Evolutionary conservation across 2,797 vertebrate genomes (phyloP).

Genomic region (Cirrhinus mrigala): DNA sequence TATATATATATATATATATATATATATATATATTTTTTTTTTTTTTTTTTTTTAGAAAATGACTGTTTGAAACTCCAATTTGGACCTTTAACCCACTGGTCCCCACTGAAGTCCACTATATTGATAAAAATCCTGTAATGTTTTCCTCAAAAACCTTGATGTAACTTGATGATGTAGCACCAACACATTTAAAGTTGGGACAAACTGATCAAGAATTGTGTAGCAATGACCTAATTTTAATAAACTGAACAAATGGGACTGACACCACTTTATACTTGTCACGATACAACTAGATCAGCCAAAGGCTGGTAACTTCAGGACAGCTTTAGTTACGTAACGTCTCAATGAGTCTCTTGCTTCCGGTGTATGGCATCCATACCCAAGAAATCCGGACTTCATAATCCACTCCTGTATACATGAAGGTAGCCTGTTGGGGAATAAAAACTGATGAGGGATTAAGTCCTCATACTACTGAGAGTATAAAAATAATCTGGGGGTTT

Average conservation of each 20-base stretch:
- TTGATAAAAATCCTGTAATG: no score
- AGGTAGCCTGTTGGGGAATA: slow-evolving; percentile 1
- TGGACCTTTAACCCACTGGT: no score
- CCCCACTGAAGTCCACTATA: no score
- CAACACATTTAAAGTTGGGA: not conserved
- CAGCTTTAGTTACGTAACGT: not conserved
- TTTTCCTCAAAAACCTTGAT: no score
- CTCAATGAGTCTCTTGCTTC: not conserved
- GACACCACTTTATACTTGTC: not conserved
- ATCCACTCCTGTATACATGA: not conserved
- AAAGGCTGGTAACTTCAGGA: not conserved
- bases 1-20: no score
- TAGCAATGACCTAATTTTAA: not conserved
- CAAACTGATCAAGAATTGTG: not conserved
- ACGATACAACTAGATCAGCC: not conserved
- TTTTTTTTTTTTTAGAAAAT: no score
- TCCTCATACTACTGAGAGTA: not conserved
- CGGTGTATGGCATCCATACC: not conserved
- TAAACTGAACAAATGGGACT: not conserved
- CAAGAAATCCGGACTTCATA: slow-evolving; percentile 9
- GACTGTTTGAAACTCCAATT: no score
- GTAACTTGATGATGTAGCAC: not conserved
- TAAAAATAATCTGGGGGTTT: slow-evolving; percentile 26
- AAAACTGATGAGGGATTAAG: slow-evolving; percentile 21
- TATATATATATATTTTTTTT: no score